Evolutionary conservation across 2,113 vertebrate genomes (phyloP), one percentile per base, ranked within the genome.

Genomic region (Drymodes brunneopygia): DNA sequence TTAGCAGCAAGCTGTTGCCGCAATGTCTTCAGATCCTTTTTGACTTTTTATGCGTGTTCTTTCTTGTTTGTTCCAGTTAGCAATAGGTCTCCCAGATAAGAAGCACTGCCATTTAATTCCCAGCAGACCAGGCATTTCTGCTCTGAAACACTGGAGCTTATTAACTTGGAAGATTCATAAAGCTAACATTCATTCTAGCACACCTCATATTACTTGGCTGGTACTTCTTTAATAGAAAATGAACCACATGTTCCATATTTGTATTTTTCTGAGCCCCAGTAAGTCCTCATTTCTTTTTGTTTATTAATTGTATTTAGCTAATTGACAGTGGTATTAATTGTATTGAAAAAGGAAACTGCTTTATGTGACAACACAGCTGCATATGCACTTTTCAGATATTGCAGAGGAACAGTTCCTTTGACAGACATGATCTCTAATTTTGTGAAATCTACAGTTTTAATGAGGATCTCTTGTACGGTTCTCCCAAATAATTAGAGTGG

Each of bases 91-190:
- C 35, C 10, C 40, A 66, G 83, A 70, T 78, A 89, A 69, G 70
- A 75, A 81, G 33, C 23, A 35, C 27, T 60, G 81, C 33, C 73
- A 48, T 95, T 92, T 75, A 81, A 75, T 19, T 94, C 87, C 70
- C 84, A n/a, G 24, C 12, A 72, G 87, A 64, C 7, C 11, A 61
- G 48, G 22, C 29, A 71, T 89, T 92, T 89, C 61, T 65, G 9
- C 29, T 78, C 25, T 81, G 50, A 71, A 94, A 45, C 42, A 62
- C 14, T 67, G 60, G 42, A 87, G 16, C 10, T 86, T 92, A 78
- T 88, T 96, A 91, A 70, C 31, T 69, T 81, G 61, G n/a, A 94
- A 77, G 44, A 50, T 64, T 58, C 40, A 72, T 91, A 84, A 84
- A 91, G 31, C 33, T 83, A 92, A 73, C 53, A 51, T 74, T 93